A percentile compares a stretch with the other conserved stretches of the same genome.
phyloP scores from a whole-genome alignment of 2,113 vertebrate genomes.

The Pterocles gutturalis region DNA sequence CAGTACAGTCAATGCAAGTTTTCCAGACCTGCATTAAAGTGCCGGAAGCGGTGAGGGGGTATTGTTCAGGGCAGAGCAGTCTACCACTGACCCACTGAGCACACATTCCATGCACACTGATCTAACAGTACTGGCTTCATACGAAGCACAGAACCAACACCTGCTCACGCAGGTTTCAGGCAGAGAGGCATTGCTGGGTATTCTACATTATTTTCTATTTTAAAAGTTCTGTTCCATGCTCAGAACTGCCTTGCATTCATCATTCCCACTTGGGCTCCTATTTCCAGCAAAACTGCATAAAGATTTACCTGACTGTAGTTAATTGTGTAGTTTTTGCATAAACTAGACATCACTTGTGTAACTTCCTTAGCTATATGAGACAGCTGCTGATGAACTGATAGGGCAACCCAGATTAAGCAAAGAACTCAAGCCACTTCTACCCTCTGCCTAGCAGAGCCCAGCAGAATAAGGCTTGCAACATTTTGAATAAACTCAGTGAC shows the following conservation, averaged over 20 bases:
- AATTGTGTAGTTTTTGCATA: neutral
- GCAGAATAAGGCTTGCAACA: neutral
- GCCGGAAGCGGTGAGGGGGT: rapidly evolving
- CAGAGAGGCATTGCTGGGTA: neutral
- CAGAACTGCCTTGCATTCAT: neutral
- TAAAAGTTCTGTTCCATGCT: neutral
- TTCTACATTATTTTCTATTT: neutral
- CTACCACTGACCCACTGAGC: neutral
- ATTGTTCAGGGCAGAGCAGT: neutral
- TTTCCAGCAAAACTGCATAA: neutral
- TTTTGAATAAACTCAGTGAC: neutral
- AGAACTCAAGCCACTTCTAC: neutral
- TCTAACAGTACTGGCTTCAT: neutral
- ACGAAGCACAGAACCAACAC: neutral
- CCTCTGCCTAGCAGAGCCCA: neutral
- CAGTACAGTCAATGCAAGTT: neutral
- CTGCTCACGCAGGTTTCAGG: neutral
- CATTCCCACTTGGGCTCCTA: neutral
- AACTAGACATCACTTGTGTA: neutral
- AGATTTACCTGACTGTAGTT: neutral
- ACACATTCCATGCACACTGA: neutral
- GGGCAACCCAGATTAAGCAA: neutral
- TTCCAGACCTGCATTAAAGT: neutral
- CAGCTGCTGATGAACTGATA: neutral
- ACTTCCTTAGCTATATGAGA: neutral